Conservation (phyloP, 2,113 vertebrate genomes). For the Petaurus breviceps region DNA sequence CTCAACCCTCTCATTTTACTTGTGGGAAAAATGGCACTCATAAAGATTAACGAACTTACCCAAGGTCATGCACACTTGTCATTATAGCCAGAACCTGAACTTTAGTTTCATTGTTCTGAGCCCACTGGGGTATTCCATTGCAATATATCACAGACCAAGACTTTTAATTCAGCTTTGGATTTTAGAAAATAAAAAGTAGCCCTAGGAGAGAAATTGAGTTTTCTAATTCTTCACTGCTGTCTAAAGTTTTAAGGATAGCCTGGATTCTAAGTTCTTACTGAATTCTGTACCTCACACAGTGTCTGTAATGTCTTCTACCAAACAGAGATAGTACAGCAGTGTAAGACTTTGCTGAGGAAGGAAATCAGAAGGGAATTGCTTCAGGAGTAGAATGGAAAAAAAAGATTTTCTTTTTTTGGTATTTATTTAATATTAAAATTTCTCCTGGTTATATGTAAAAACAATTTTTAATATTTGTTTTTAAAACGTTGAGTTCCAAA, state of each 20-base stretch:
- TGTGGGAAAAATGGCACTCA: not conserved
- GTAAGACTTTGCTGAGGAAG: not conserved
- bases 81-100: not conserved
- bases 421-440: no score
- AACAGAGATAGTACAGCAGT: not conserved
- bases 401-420: no score
- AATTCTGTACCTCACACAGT: conserved; percentile 8
- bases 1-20: no score
- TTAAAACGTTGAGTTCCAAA: no score
- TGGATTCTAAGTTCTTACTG: conserved; percentile 13
- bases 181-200: not conserved
- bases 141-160: not conserved
- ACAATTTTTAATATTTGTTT: no score
- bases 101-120: not conserved
- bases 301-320: not conserved
- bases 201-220: not conserved
- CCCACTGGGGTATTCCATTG: not conserved
- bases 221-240: conserved; percentile 1
- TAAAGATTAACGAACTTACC: not conserved
- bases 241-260: conserved; percentile 7
- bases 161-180: conserved; percentile 1
- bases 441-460: no score
- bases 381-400: no score
- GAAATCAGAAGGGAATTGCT: not conserved
- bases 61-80: not conserved